Conservation (phyloP, 2,888 invertebrate species). For the Sceliomorpha sp. region DNA sequence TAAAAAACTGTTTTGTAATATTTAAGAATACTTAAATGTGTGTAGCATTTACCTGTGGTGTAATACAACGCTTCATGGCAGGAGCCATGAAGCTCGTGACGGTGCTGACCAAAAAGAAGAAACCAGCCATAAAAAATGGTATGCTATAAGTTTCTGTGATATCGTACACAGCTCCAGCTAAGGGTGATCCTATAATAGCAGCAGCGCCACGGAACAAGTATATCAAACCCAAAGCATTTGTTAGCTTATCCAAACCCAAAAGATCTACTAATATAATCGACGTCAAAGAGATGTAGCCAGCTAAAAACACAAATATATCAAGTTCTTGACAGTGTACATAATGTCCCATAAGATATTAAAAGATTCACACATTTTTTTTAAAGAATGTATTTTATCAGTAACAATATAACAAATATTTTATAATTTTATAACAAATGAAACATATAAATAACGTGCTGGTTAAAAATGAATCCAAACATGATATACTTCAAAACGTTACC, state of each 20-base stretch:
- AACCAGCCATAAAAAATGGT: conserved; percentile 96
- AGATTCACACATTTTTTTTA: not conserved
- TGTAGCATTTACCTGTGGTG: conserved; percentile 73
- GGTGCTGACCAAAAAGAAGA: conserved; percentile 91
- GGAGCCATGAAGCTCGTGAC: conserved; percentile 92
- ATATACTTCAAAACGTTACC: too few relatives aligned
- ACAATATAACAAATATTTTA: too few relatives aligned
- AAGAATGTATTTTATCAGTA: too few relatives aligned
- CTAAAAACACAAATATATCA: conserved; percentile 81
- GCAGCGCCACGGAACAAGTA: conserved; percentile 97
- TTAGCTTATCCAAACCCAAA: conserved; percentile 95
- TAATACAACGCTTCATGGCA: conserved; percentile 83
- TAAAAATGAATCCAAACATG: too few relatives aligned
- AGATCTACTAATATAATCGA: conserved; percentile 98
- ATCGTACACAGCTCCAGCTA: conserved; percentile 95
- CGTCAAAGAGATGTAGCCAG: conserved; percentile 98
- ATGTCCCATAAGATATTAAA: conserved; percentile 6
- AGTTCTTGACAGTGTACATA: not conserved
- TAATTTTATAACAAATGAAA: too few relatives aligned
- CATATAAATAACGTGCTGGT: too few relatives aligned
- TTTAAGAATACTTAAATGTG: too few relatives aligned
- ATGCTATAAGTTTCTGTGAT: conserved; percentile 91
- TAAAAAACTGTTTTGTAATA: too few relatives aligned
- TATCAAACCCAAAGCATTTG: conserved; percentile 97
- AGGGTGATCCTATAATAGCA: conserved; percentile 91